Percentiles rank a stretch among this genome's conserved stretches.
Conservation (phyloP, 2,797 vertebrate genomes). For the Danio choprae region DNA sequence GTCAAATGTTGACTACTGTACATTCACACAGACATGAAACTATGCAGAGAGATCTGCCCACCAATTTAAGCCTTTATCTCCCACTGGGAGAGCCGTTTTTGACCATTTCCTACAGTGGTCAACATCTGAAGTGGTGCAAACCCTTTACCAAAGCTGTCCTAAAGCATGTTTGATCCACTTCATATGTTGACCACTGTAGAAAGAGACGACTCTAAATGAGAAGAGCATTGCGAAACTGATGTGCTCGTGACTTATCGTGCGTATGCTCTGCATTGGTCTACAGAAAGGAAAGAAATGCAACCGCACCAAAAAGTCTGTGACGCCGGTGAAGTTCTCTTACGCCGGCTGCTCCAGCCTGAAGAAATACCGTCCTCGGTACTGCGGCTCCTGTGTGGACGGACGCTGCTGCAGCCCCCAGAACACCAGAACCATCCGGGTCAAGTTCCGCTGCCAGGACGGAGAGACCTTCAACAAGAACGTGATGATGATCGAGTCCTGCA, state of each 20-base stretch:
- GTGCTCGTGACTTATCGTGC: constrained; percentile 54
- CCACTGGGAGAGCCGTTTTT: no score
- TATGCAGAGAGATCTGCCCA: no score
- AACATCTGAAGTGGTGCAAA: no score
- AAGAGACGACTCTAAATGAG: no score
- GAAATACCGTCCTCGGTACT: constrained; percentile 95
- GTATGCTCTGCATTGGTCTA: constrained; percentile 22
- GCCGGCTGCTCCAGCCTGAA: constrained; percentile 94
- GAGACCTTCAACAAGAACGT: constrained; percentile 96
- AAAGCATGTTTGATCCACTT: no score
- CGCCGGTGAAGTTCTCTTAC: constrained; percentile 87
- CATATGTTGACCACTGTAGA: no score
- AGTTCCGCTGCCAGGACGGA: constrained; percentile 94
- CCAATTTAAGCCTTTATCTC: no score
- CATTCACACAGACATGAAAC: no score
- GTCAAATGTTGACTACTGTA: no score
- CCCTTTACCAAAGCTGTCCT: no score
- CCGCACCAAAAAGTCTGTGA: constrained; percentile 89
- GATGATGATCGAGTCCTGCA: constrained; percentile 99
- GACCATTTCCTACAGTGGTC: no score
- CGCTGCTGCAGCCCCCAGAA: constrained; percentile 95
- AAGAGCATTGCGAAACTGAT: no score
- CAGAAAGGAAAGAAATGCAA: constrained; percentile 99
- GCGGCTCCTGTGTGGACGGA: constrained; percentile 93
- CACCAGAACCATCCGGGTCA: constrained; percentile 93